Base-by-base conservation (phyloP, 2,113 vertebrate genomes). In the Cryptomyrus ogoouensis region DNA sequence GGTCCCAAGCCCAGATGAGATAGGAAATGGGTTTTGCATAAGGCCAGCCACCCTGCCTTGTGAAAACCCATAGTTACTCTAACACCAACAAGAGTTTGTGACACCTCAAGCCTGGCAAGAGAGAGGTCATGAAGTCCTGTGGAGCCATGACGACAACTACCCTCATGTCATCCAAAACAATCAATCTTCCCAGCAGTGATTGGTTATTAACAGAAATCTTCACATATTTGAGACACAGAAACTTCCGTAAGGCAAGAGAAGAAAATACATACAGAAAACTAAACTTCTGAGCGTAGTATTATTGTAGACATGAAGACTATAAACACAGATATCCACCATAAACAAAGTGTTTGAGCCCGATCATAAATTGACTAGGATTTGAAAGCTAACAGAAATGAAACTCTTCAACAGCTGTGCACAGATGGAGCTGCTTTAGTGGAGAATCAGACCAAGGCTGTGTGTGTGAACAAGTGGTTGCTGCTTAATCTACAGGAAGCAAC, bases 371-470 rank as follows among this genome's bases (percentile, higher is more conserved):
- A 80, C 47, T 24, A 74, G 47, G 85, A 86, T 88, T 92, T 58
- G 92, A 89, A 88, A 84, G 92, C 91, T 87, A 94, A 90, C 77
- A 88, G 56, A 88, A 80, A n/a, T 88, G 86, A 1, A 86, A 89
- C 92, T 94, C 92, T 89, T 91, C 88, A 44, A 66, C 88, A 70
- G 93, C 87, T 83, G 93, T 83, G 89, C 92, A 89, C 93, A 94
- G 90, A 92, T 95, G 94, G 89, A 92, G 92, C 89, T 92, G 92
- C 93, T 92, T 92, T 93, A 91, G 91, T 88, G 12, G 84, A 92
- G 89, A 91, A 10, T 35, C 70, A 15, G 1, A 3, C 90, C 90
- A 91, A 91, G 90, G 91, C 90, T 92, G 74, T 91, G 88, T 87
- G 42, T 92, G 42, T 91, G 92, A 92, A 94, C 85, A 90, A 90